Conservation (phyloP, 2,113 vertebrate genomes). For the Phalacrocorax brasilianus region DNA sequence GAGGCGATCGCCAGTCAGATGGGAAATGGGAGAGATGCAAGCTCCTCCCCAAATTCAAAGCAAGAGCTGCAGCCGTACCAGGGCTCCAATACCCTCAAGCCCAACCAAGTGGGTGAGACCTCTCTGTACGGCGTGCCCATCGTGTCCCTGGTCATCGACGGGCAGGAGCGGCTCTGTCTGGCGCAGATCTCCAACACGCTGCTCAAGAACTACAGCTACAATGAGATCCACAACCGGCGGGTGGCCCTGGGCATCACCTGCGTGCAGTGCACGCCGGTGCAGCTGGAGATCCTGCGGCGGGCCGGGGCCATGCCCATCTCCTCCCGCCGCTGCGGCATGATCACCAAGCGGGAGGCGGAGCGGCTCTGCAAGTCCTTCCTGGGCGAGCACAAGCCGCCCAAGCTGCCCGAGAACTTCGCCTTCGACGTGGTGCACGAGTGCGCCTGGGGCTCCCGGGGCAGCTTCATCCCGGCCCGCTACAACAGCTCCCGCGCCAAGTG, state of each 20-base stretch:
- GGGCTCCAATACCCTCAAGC: conserved; percentile 84
- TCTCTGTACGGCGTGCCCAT: conserved; percentile 93
- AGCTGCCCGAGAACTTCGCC: conserved; percentile 93
- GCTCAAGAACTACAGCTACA: conserved; percentile 96
- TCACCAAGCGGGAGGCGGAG: conserved; percentile 94
- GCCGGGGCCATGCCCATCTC: conserved; percentile 96
- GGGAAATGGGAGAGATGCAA: conserved; percentile 85
- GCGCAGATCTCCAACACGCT: conserved; percentile 97
- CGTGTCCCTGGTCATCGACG: conserved; percentile 92
- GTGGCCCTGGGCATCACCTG: conserved; percentile 95
- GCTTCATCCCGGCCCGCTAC: conserved; percentile 93
- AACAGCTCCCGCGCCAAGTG: conserved; percentile 96
- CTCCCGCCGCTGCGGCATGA: conserved; percentile 95
- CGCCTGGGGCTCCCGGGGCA: conserved; percentile 93
- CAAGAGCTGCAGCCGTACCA: conserved; percentile 86
- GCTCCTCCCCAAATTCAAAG: conserved; percentile 87
- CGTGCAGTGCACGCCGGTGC: conserved; percentile 95
- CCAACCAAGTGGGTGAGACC: conserved; percentile 95
- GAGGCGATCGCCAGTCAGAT: conserved; percentile 90
- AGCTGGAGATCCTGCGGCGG: conserved; percentile 92
- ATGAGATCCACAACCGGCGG: conserved; percentile 94
- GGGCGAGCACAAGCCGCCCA: conserved; percentile 89
- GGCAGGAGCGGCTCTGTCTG: conserved; percentile 90
- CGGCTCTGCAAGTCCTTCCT: conserved; percentile 96
- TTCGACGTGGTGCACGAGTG: conserved; percentile 91